Conservation (phyloP, 2,888 invertebrate genomes). For the Eumerus sabulonum region DNA sequence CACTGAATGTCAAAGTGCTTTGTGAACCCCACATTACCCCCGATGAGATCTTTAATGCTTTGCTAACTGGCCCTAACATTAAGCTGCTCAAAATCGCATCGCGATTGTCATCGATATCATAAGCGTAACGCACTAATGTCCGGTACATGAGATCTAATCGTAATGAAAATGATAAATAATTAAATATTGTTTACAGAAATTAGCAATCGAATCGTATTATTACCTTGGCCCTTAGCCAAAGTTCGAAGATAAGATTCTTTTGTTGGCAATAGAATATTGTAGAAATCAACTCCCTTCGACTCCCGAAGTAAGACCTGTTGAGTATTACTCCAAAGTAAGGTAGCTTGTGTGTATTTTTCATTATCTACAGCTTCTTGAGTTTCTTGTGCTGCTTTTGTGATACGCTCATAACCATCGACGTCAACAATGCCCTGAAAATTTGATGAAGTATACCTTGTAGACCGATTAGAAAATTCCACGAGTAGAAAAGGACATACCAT, state of each 20-base stretch:
- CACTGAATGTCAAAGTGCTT: slow-evolving; percentile 81
- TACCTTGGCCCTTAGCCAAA: slow-evolving; percentile 43
- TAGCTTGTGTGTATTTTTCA: slow-evolving; percentile 82
- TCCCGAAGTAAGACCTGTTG: slow-evolving; percentile 82
- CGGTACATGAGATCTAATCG: slow-evolving; percentile 73
- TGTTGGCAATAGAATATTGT: slow-evolving; percentile 83
- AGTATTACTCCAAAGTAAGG: slow-evolving; percentile 83
- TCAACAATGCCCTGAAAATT: slow-evolving; percentile 84
- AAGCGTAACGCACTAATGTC: slow-evolving; percentile 72
- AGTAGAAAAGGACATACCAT: too few species aligned
- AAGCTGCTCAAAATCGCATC: slow-evolving; percentile 79
- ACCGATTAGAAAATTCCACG: too few species aligned
- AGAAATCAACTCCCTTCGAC: slow-evolving; percentile 87
- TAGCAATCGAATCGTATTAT: background rate
- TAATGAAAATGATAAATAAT: background rate
- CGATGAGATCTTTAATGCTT: slow-evolving; percentile 83
- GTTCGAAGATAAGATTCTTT: slow-evolving; percentile 75
- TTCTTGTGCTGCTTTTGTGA: slow-evolving; percentile 81
- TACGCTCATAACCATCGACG: slow-evolving; percentile 82
- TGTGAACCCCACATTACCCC: slow-evolving; percentile 85
- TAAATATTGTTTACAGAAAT: too few species aligned
- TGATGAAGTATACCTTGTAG: too few species aligned
- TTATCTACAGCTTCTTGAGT: slow-evolving; percentile 82
- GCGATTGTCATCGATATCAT: slow-evolving; percentile 74
- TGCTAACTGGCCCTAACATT: slow-evolving; percentile 87